phyloP scores from a whole-genome alignment of 2,888 invertebrate genomes.

The Lycocerus yunnanus region DNA sequence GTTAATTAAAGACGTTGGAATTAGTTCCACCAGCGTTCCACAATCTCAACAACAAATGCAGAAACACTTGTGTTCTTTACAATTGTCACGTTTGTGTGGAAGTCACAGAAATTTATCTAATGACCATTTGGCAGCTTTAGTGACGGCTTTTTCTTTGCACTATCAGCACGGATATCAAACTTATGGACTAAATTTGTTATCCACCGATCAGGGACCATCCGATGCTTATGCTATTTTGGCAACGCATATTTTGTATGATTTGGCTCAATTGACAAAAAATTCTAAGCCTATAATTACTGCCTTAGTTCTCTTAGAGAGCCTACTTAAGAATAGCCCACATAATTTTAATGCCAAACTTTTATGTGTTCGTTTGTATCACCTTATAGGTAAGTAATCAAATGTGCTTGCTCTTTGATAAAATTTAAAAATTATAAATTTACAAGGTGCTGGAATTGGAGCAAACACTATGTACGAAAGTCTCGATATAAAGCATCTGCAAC shows the following conservation, averaged over 20 bases:
- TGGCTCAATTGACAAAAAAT: constrained; percentile 60
- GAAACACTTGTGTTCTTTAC: constrained; percentile 78
- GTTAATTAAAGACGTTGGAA: constrained; percentile 66
- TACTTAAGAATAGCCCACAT: constrained; percentile 77
- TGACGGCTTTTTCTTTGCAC: constrained; percentile 65
- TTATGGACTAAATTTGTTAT: constrained; percentile 62
- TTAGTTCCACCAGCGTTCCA: constrained; percentile 67
- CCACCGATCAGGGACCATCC: constrained; percentile 73
- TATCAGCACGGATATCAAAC: constrained; percentile 67
- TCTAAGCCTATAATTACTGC: constrained; percentile 66
- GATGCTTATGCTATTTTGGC: constrained; percentile 84
- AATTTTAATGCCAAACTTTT: constrained; percentile 90
- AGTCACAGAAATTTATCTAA: constrained; percentile 62
- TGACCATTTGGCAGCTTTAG: constrained; percentile 63
- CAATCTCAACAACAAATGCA: constrained; percentile 76
- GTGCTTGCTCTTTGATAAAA: background rate
- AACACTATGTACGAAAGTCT: constrained; percentile 75
- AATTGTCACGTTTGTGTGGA: constrained; percentile 75
- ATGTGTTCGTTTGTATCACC: constrained; percentile 79
- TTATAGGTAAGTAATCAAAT: constrained; percentile 61
- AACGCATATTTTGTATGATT: constrained; percentile 68
- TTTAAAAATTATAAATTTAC: constrained; percentile 41
- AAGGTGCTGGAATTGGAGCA: constrained; percentile 76
- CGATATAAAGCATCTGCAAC: constrained; percentile 91
- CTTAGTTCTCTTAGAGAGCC: constrained; percentile 72